Evolutionary conservation across 2,797 vertebrate species (phyloP).

Genomic region (Acipenser oxyrinchus): DNA sequence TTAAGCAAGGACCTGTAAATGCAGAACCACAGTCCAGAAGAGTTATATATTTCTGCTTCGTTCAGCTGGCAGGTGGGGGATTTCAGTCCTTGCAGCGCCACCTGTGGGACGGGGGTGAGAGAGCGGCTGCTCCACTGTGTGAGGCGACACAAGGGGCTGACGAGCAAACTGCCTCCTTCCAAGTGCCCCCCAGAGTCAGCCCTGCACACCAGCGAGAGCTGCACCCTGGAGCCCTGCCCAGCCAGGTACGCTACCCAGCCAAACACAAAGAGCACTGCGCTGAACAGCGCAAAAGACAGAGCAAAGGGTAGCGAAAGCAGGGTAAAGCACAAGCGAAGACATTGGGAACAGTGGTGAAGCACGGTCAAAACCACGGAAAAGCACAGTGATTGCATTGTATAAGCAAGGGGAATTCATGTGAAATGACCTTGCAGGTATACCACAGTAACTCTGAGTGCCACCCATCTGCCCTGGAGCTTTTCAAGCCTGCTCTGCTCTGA

Average conservation of each 20-base stretch:
- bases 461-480: too few relatives aligned
- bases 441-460: too few relatives aligned
- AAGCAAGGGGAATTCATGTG: too few relatives aligned
- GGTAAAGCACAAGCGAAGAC: too few relatives aligned
- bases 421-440: too few relatives aligned
- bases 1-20: too few relatives aligned
- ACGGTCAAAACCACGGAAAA: too few relatives aligned
- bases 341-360: too few relatives aligned
- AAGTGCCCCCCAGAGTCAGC: conserved; percentile 30
- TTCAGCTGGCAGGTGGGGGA: conserved; percentile 51
- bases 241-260: conserved; percentile 36
- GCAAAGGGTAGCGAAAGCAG: neutral
- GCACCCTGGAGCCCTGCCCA: conserved; percentile 54
- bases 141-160: conserved; percentile 33
- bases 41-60: conserved; percentile 4
- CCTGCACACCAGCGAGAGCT: conserved; percentile 35
- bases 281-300: neutral
- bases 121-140: conserved; percentile 51
- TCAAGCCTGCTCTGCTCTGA: too few relatives aligned
- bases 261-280: neutral
- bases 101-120: conserved; percentile 53
- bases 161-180: conserved; percentile 28
- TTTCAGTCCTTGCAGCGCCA: conserved; percentile 54
- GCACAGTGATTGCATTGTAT: too few relatives aligned
- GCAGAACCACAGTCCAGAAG: too few relatives aligned